Evolutionary conservation across 2,113 vertebrate species (phyloP).

Genomic region (Melanocharis versteri): DNA sequence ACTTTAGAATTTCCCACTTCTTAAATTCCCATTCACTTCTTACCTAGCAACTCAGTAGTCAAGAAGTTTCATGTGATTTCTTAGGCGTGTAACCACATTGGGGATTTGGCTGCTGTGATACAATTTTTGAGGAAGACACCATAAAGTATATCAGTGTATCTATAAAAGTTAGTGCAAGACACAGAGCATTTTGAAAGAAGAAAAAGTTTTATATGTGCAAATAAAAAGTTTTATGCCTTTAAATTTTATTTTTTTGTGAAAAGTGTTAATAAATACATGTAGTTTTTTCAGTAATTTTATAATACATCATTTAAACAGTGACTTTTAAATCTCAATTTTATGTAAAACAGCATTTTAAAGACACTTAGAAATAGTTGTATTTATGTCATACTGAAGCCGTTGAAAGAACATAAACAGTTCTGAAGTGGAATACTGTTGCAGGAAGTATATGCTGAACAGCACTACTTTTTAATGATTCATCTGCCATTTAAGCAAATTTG

Average conservation of each 20-base stretch:
- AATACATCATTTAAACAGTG: not conserved
- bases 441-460: not conserved
- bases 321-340: not conserved
- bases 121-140: conserved; percentile 43
- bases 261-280: not conserved
- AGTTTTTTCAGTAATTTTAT: not conserved
- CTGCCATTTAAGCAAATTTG: not conserved
- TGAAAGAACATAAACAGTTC: not conserved
- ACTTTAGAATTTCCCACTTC: not conserved
- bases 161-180: not conserved
- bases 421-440: not conserved
- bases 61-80: not conserved
- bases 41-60: not conserved
- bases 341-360: not conserved
- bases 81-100: not conserved
- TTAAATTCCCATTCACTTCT: not conserved
- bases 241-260: not conserved
- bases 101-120: conserved; percentile 44
- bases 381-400: not conserved
- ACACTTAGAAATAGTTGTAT: not conserved
- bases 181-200: conserved; percentile 22
- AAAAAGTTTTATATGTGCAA: not conserved
- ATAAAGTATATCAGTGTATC: conserved; percentile 17
- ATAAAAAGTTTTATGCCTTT: not conserved
- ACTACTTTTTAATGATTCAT: not conserved